These are phyloP conservation scores for Agonum fuliginosum DNA, from an alignment of 2,888 invertebrate species.

Conservation along the genomic window DNA sequence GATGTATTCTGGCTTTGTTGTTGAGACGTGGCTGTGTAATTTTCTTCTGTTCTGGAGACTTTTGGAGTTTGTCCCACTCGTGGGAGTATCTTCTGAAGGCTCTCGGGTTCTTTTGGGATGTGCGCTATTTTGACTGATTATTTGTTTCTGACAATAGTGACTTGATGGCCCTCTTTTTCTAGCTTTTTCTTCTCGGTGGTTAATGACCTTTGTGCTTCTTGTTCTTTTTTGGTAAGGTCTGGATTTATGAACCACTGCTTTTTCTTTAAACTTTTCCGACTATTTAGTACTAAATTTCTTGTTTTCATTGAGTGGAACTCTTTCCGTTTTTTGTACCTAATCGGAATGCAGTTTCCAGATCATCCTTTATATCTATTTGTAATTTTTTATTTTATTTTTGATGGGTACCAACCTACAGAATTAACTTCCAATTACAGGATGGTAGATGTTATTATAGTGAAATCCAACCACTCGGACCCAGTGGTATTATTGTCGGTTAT, in stretches of 20 bases:
- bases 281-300: background rate
- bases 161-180: background rate
- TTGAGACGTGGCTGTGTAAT: background rate
- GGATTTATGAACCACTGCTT: background rate
- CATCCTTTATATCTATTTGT: too few relatives aligned
- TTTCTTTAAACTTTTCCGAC: background rate
- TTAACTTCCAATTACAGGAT: too few relatives aligned
- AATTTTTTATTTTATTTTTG: too few relatives aligned
- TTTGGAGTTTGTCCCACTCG: background rate
- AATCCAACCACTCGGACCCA: too few relatives aligned
- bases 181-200: background rate
- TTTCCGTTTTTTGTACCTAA: background rate
- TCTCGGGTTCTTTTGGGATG: background rate
- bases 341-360: background rate
- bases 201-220: background rate
- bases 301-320: background rate
- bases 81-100: background rate
- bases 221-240: background rate
- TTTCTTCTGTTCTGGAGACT: background rate
- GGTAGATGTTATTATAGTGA: too few relatives aligned
- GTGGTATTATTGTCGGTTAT: too few relatives aligned
- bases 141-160: background rate
- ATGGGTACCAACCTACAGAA: too few relatives aligned
- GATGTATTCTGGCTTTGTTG: background rate
- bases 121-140: background rate